Conservation (phyloP, 1,140 invertebrate species). For the Drosophila orena region DNA sequence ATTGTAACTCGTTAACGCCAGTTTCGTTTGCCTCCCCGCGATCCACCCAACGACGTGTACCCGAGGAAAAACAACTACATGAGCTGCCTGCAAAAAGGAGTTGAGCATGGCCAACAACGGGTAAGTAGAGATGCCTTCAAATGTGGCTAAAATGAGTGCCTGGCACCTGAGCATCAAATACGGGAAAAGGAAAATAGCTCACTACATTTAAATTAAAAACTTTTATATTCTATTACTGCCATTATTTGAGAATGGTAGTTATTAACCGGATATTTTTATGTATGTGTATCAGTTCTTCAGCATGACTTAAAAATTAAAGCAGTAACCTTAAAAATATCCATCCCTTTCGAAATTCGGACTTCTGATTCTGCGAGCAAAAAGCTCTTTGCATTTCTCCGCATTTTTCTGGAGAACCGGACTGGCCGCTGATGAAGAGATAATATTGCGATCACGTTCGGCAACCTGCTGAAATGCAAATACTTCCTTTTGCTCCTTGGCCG, state of each 20-base stretch:
- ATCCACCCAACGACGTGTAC: conserved; percentile 37
- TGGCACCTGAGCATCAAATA: not conserved
- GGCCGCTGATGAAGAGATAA: conserved; percentile 79
- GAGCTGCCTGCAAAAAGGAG: conserved; percentile 25
- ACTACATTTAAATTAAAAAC: too few species aligned
- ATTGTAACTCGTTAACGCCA: conserved; percentile 80
- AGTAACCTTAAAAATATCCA: too few species aligned
- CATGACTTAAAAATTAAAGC: too few species aligned
- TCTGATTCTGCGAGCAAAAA: not conserved
- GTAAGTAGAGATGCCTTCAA: conserved; percentile 14
- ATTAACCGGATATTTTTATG: too few species aligned
- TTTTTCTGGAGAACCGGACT: conserved; percentile 22
- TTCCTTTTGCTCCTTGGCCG: conserved; percentile 18
- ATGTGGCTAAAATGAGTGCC: not conserved
- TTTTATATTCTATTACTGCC: too few species aligned
- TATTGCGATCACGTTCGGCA: conserved; percentile 83
- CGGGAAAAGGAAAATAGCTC: too few species aligned
- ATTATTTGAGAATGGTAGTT: too few species aligned
- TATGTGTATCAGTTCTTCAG: too few species aligned
- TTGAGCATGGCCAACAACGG: conserved; percentile 20
- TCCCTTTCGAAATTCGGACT: too few species aligned
- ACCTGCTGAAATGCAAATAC: conserved; percentile 81
- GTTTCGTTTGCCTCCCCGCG: conserved; percentile 10
- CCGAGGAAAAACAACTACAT: conserved; percentile 32
- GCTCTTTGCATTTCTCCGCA: conserved; percentile 27